Conservation (phyloP, 2,797 vertebrate genomes). For the Cygnus olor region DNA sequence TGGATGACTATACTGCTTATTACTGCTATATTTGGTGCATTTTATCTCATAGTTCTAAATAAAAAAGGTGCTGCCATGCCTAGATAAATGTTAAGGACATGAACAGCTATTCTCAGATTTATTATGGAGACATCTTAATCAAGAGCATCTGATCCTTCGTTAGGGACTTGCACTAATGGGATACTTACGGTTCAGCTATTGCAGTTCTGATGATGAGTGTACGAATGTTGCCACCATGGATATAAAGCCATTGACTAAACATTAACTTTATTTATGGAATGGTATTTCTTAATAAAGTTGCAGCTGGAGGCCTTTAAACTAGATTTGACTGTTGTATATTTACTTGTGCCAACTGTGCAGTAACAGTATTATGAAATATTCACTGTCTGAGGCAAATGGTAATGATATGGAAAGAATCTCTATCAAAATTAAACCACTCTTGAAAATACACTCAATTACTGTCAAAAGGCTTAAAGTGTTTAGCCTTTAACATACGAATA, state of each 20-base stretch:
- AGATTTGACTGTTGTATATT: background rate
- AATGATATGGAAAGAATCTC: background rate
- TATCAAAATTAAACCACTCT: slow-evolving; percentile 16
- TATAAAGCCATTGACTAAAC: background rate
- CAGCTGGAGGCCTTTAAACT: background rate
- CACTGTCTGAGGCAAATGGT: slow-evolving; percentile 3
- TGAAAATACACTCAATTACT: slow-evolving; percentile 33
- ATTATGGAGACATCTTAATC: background rate
- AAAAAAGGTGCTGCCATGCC: background rate
- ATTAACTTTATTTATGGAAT: background rate
- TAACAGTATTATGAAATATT: background rate
- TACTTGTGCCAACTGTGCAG: background rate
- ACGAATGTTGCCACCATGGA: background rate
- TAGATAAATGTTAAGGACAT: background rate
- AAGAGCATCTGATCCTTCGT: background rate
- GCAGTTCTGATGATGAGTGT: background rate
- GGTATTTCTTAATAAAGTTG: background rate
- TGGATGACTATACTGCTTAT: background rate
- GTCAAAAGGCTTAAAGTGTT: slow-evolving; percentile 26
- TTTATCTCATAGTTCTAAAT: background rate
- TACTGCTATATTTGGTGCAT: background rate
- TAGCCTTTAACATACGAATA: slow-evolving; percentile 37
- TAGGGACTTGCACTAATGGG: background rate
- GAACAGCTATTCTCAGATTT: background rate
- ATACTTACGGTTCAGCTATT: background rate